Conservation (phyloP, 1,140 invertebrate genomes). For the Bombus sibiricus region DNA sequence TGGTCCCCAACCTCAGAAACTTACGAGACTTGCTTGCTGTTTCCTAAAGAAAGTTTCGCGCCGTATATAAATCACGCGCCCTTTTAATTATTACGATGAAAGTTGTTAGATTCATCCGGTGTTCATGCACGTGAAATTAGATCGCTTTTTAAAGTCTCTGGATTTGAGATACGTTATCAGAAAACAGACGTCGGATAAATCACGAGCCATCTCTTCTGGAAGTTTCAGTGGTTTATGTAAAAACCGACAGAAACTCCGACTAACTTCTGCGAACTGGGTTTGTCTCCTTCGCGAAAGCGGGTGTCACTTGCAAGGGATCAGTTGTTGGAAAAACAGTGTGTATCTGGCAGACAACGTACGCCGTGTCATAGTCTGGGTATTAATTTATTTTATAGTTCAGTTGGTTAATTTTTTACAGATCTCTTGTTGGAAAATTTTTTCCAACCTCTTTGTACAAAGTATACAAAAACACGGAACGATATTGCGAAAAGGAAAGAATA, state of each 20-base stretch:
- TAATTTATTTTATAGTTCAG: neutral
- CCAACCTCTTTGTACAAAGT: neutral
- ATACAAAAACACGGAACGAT: neutral
- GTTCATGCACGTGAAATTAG: too few species aligned
- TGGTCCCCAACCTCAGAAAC: neutral
- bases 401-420: neutral
- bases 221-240: slow-evolving; percentile 25
- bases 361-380: too few species aligned
- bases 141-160: too few species aligned
- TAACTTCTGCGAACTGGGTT: slow-evolving; percentile 22
- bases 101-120: too few species aligned
- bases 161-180: slow-evolving; percentile 4
- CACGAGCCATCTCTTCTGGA: neutral
- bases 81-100: too few species aligned
- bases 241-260: slow-evolving; percentile 18
- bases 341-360: neutral
- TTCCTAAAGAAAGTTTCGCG: neutral
- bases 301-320: slow-evolving; percentile 7
- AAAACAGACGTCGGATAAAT: slow-evolving; percentile 26
- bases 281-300: slow-evolving; percentile 12
- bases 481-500: neutral
- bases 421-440: neutral
- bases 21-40: neutral
- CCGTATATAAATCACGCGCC: slow-evolving; percentile 1
- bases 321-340: slow-evolving; percentile 1